Evolutionary conservation across 2,797 vertebrate species (phyloP).

Genomic region (Onychomys torridus): DNA sequence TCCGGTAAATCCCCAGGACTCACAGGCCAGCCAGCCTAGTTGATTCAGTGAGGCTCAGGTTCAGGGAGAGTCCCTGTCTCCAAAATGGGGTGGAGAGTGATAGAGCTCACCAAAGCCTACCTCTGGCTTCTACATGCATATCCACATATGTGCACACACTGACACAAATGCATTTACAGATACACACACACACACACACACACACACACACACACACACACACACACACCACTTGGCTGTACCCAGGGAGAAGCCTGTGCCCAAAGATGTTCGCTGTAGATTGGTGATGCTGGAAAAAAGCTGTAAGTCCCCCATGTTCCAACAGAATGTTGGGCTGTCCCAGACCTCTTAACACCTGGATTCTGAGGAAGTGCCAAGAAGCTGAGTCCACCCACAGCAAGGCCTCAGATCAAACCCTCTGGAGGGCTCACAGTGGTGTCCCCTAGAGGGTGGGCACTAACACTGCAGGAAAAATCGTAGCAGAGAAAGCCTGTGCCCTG

Average conservation of each 20-base stretch:
- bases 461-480: neutral
- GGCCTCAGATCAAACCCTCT: neutral
- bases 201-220: neutral
- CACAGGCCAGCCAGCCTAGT: neutral
- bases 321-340: neutral
- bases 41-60: neutral
- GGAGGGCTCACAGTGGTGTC: neutral
- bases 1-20: neutral
- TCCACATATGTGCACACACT: neutral
- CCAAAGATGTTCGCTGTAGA: neutral
- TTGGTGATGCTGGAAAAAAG: neutral
- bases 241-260: neutral
- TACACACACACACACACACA: neutral
- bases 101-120: neutral
- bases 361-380: constrained; percentile 20
- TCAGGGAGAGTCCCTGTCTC: neutral
- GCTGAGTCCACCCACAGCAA: neutral
- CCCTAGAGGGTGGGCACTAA: neutral
- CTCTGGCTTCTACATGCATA: neutral
- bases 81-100: neutral
- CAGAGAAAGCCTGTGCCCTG: neutral
- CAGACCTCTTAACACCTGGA: neutral
- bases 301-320: fast-evolving
- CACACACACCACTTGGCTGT: neutral
- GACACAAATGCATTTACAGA: neutral